Base-by-base conservation (phyloP, 2,888 invertebrate species). In the Tachina grossa region DNA sequence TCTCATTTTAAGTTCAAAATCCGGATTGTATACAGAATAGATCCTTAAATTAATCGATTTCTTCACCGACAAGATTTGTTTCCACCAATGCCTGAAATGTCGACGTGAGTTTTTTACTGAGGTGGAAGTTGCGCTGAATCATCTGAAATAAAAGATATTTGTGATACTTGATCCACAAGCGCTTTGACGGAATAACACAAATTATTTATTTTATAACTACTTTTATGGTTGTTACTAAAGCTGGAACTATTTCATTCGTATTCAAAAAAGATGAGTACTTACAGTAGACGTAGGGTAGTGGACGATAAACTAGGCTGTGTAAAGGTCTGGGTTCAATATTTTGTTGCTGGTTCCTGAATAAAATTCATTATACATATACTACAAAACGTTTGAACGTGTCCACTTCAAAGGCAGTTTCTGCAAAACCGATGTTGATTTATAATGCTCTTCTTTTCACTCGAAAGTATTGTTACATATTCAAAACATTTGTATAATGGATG, bases 81-180 rank as follows among this genome's bases (percentile, higher is more conserved):
- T 11, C 83, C 83, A 22, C 77, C 83, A 43, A 77, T 83, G 45
- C 77, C 83, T n/a, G 59, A 45, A 10, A 82, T 49, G 5, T 59
- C 31, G 13, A 69, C 31, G 31, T 47, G 41, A 11, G 59, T 74
- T 66, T 69, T 83, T 9, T n/a, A 16, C 55, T 76, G 69, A 9
- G 68, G 68, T 22, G 65, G 13, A 11, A 75, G 47, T 31, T 82
- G 82, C 63, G 57, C 66, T 51, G 69, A n/a, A 14, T 82, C 47
- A 14, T 82, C 39, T 31, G 31, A 31, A 31, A 31, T 6, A 31
- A 31, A 31, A 31, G 31, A 31, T 6, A 31, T 6, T 31, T 31
- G 31, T 31, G 5, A 31, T 31, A 6, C 6, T 31, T 31, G 31
- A 31, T 31, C 31, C 31, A 31, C 31, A 31, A 31, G 6, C 1